phyloP scores from a whole-genome alignment of 2,113 vertebrate genomes.

The Helogale parvula region DNA sequence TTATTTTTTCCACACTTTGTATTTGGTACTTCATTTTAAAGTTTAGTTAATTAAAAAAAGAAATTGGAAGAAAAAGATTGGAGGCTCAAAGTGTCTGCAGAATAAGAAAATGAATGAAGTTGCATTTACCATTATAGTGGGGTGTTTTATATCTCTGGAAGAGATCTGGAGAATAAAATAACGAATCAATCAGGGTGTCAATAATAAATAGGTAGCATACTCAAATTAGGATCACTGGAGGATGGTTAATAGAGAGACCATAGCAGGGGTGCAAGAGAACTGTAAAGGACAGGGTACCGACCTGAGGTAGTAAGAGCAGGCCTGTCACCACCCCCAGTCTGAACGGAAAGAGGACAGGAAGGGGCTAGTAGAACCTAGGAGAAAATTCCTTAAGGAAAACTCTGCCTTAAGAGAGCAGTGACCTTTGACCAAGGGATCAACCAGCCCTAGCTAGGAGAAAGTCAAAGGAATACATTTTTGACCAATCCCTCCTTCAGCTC shows the following conservation, averaged over 20 bases:
- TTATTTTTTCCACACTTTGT: background rate
- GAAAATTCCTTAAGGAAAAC: background rate
- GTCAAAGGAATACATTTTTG: background rate
- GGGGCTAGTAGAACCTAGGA: background rate
- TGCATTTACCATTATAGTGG: background rate
- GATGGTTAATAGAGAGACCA: background rate
- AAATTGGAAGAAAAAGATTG: background rate
- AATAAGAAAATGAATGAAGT: background rate
- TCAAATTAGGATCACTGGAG: background rate
- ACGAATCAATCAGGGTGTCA: background rate
- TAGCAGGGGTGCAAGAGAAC: background rate
- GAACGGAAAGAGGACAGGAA: background rate
- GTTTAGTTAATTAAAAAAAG: background rate
- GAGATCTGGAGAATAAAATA: background rate
- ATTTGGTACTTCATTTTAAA: background rate
- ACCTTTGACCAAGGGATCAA: background rate
- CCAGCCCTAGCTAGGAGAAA: background rate
- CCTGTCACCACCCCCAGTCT: background rate
- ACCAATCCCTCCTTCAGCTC: background rate
- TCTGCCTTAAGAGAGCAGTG: background rate
- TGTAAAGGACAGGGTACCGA: background rate
- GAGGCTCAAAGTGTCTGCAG: background rate
- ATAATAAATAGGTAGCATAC: background rate
- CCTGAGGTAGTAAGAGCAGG: background rate
- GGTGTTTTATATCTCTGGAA: background rate